Evolutionary conservation across 2,797 vertebrate genomes (phyloP).

Genomic region (Cossypha polioptera): DNA sequence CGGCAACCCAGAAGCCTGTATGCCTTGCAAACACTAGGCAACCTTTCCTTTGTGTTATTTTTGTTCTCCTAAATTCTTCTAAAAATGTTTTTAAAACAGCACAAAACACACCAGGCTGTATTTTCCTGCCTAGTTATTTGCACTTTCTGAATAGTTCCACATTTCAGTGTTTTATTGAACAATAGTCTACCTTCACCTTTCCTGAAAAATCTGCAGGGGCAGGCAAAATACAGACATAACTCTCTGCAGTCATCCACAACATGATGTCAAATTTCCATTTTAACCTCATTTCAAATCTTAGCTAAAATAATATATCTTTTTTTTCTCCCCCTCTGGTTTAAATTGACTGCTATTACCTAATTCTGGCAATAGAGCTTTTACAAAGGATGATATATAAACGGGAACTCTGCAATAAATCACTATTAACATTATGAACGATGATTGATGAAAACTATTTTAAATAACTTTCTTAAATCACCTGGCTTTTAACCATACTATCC

Average conservation of each 20-base stretch:
- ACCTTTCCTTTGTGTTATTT: neutral
- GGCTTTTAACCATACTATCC: neutral
- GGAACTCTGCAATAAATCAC: neutral
- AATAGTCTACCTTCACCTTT: neutral
- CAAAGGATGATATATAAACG: neutral
- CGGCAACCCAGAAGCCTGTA: neutral
- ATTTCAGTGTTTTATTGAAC: neutral
- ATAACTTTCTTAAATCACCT: neutral
- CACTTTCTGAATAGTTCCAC: neutral
- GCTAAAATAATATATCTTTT: neutral
- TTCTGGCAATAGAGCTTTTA: neutral
- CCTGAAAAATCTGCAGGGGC: slow-evolving; percentile 13
- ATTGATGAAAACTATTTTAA: slow-evolving; percentile 1
- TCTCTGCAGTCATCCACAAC: slow-evolving; percentile 18
- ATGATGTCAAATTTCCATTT: slow-evolving; percentile 20
- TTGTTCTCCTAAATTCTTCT: neutral
- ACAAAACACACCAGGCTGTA: neutral
- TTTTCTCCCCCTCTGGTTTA: neutral
- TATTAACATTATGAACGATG: neutral
- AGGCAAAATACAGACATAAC: neutral
- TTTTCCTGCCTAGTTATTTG: neutral
- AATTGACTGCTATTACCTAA: slow-evolving; percentile 12
- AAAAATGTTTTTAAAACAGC: neutral
- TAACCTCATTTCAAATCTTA: neutral
- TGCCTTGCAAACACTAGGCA: neutral